Evolutionary conservation across 2,797 vertebrate species (phyloP).

Genomic region (Selene dorsalis): DNA sequence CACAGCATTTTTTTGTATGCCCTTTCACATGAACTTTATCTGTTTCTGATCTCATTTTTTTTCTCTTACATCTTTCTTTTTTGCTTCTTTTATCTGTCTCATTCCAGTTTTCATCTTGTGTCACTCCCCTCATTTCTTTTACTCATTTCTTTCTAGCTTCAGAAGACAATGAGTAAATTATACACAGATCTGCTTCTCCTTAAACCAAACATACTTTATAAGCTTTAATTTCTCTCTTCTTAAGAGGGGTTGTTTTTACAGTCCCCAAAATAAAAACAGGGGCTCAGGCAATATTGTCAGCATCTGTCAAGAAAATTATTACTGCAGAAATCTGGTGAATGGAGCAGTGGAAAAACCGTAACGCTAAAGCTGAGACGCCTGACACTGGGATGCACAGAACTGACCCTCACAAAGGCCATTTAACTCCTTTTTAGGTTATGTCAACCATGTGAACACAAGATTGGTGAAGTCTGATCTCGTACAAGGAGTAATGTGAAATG

Average conservation of each 20-base stretch:
- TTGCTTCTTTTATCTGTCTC: constrained; percentile 41
- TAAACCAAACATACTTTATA: background rate
- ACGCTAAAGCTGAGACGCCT: background rate
- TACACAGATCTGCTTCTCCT: constrained; percentile 17
- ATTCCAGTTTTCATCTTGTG: constrained; percentile 30
- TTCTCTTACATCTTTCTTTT: constrained; percentile 38
- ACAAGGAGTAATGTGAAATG: background rate
- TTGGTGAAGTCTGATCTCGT: constrained; percentile 8
- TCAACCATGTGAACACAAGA: constrained; percentile 19
- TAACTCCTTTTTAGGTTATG: constrained; percentile 10
- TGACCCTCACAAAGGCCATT: constrained; percentile 1
- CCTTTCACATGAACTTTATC: constrained; percentile 28
- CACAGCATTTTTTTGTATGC: constrained; percentile 15
- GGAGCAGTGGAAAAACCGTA: background rate
- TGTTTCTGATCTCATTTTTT: constrained; percentile 43
- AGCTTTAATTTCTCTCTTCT: background rate
- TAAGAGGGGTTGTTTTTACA: background rate
- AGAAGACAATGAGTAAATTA: constrained; percentile 64
- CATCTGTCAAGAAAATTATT: background rate
- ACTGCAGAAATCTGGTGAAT: background rate
- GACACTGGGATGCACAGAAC: background rate
- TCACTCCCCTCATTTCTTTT: constrained; percentile 54
- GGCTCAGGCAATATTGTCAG: background rate
- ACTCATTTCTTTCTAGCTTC: constrained; percentile 48
- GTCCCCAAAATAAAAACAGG: background rate